Percentiles rank a stretch among this genome's conserved stretches.
These are phyloP conservation scores for Perccottus glenii DNA, from an alignment of 2,113 vertebrate genomes.

Conservation along the genomic window DNA sequence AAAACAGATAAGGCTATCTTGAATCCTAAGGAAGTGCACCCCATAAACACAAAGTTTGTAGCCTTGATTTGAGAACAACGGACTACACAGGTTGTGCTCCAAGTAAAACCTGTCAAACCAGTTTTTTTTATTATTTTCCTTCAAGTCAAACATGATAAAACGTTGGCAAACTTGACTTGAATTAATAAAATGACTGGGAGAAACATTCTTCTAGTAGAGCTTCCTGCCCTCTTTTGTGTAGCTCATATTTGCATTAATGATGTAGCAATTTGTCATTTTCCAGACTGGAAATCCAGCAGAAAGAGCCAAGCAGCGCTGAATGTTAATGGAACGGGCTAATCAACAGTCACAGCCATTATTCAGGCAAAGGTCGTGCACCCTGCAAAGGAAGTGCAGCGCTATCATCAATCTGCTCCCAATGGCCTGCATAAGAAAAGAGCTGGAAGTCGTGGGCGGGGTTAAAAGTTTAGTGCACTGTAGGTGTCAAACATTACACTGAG, in stretches of 20 bases:
- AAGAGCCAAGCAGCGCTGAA: constrained; percentile 28
- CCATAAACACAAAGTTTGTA: constrained; percentile 45
- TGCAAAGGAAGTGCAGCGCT: constrained; percentile 70
- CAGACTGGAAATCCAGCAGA: constrained; percentile 27
- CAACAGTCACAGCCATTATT: constrained; percentile 56
- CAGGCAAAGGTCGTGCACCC: constrained; percentile 62
- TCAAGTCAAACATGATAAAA: too few species aligned
- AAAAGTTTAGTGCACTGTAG: constrained; percentile 75
- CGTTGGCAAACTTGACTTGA: neutral
- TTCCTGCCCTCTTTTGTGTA: constrained; percentile 4
- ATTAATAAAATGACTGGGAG: neutral
- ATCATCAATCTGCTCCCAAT: constrained; percentile 65
- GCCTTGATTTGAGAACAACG: constrained; percentile 21
- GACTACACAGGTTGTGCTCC: constrained; percentile 23
- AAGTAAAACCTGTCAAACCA: constrained; percentile 2
- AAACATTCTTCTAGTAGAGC: neutral
- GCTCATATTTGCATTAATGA: constrained; percentile 10
- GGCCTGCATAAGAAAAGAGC: constrained; percentile 66
- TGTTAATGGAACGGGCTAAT: constrained; percentile 65
- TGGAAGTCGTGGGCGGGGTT: constrained; percentile 68
- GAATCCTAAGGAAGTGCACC: constrained; percentile 60
- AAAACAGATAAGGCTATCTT: constrained; percentile 59
- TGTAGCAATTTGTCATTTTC: constrained; percentile 33
- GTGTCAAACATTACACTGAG: constrained; percentile 61
- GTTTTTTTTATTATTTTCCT: neutral